Evolutionary conservation across 2,797 vertebrate species (phyloP).

Genomic region (Tokudaia tokunoshimensis): DNA sequence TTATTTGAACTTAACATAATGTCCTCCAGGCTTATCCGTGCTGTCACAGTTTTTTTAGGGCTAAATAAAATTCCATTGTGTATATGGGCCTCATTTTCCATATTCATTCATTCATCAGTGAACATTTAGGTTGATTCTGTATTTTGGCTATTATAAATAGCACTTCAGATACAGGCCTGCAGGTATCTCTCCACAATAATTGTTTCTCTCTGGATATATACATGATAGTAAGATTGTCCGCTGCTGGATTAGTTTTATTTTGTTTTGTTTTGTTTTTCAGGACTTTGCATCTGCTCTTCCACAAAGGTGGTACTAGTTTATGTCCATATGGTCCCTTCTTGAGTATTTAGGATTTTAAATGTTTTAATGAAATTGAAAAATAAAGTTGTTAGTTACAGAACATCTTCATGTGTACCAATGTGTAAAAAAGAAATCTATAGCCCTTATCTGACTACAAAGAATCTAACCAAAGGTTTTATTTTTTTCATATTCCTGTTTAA

Average conservation of each 20-base stretch:
- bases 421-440: slow-evolving; percentile 31
- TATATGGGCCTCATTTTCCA: not conserved
- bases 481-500: slow-evolving; percentile 38
- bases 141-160: not conserved
- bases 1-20: not conserved
- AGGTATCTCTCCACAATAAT: not conserved
- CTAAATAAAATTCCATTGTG: not conserved
- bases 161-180: not conserved
- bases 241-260: not conserved
- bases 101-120: not conserved
- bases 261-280: not conserved
- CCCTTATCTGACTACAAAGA: slow-evolving; percentile 24
- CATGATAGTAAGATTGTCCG: not conserved
- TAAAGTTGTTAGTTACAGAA: slow-evolving; percentile 7
- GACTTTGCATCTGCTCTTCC: no score
- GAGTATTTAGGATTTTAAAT: slow-evolving; percentile 4
- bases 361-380: not conserved
- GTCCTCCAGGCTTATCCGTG: not conserved
- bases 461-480: not conserved
- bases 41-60: no score
- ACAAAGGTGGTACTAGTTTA: not conserved
- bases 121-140: not conserved
- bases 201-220: not conserved
- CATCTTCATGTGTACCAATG: not conserved
- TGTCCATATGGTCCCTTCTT: not conserved